phyloP scores from a whole-genome alignment of 2,797 vertebrate species.

The Bradypodion ventrale region DNA sequence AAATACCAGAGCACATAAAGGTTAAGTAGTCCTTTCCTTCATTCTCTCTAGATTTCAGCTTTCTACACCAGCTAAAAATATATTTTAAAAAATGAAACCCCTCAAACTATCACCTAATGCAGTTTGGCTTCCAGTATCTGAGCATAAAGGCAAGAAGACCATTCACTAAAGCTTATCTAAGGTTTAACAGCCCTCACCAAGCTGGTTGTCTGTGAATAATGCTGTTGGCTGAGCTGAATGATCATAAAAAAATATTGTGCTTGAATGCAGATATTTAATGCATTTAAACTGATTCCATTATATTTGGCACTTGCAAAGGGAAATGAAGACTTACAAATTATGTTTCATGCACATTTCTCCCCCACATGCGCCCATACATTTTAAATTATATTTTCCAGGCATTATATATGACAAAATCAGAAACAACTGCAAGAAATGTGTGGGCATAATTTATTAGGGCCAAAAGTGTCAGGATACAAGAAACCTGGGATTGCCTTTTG shows the following conservation, averaged over 20 bases:
- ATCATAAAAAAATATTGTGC: conserved; percentile 25
- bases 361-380: not conserved
- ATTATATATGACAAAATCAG: not conserved
- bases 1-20: not conserved
- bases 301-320: not conserved
- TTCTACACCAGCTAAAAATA: not conserved
- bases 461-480: not conserved
- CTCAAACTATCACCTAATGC: not conserved
- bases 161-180: not conserved
- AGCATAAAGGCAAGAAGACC: not conserved
- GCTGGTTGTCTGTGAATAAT: conserved; percentile 14
- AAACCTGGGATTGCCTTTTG: not conserved
- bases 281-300: not conserved
- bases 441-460: not conserved
- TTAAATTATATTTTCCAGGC: not conserved
- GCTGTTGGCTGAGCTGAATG: conserved; percentile 17
- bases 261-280: conserved; percentile 20
- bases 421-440: not conserved
- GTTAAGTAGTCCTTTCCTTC: not conserved
- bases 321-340: conserved; percentile 24
- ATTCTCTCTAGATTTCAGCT: not conserved
- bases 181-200: conserved; percentile 1
- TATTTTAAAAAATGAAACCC: not conserved
- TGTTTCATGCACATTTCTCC: not conserved
- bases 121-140: not conserved